Evolutionary conservation across 2,888 invertebrate species (phyloP), one percentile per base, ranked within the genome.

Genomic region (Prosapia bicincta): DNA sequence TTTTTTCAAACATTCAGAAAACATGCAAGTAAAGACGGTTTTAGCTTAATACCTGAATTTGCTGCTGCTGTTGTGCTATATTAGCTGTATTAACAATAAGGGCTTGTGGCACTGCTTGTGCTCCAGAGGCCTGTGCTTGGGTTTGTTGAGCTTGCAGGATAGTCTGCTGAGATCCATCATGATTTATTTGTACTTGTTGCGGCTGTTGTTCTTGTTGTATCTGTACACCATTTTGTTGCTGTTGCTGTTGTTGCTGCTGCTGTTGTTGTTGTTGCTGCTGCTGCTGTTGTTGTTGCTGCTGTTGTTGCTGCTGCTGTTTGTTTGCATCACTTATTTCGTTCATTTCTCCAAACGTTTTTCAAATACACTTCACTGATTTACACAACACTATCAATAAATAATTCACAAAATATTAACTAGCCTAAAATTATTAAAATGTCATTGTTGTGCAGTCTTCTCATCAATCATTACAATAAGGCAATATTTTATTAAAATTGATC

Each of bases 201-300:
- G 80, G 78, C 74, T 81, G 81, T 30, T 80, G 79, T 69, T 79
- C 79, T 26, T 79, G 78, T 32, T 75, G 79, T 23, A 82, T 82
- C 69, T 81, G 81, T 43, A 80, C 81, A 68, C 83, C 83, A 25
- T 81, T 82, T 67, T 83, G 82, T 54, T 79, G 79, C 69, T 79
- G 78, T n/a, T 83, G 82, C 25, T 79, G 82, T 78, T 78, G 78
- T 74, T 71, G 80, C n/a, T 81, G 81, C 69, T 82, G 81, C 38
- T 84, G 84, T 54, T 77, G 74, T 32, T 77, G 77, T 69, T 77
- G 79, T 26, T 74, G 77, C 20, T 81, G 78, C 54, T 77, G 75
- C 66, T 76, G 77, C 6, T 68, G 76, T 68, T 81, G 81, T 68
- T 83, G 82, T 65, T 24, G 54, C 9, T 72, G 71, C 32, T 75